Evolutionary conservation across 2,888 invertebrate species (phyloP).

Genomic region (Drosophila diplacantha): DNA sequence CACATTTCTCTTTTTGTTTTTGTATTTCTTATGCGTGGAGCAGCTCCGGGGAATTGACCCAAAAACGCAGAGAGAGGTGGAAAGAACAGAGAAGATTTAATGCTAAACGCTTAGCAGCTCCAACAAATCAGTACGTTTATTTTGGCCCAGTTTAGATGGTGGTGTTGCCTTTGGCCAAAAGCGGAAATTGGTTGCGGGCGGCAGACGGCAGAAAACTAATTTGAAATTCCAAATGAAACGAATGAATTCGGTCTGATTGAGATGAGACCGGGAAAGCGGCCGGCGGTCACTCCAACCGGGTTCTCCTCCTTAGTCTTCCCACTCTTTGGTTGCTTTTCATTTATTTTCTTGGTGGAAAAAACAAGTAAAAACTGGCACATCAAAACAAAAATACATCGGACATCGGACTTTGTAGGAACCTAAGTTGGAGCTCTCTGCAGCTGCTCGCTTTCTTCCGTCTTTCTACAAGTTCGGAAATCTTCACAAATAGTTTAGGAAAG

Average conservation of each 20-base stretch:
- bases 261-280: slow-evolving; percentile 24
- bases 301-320: not conserved
- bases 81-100: slow-evolving; percentile 22
- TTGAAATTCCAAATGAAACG: slow-evolving; percentile 36
- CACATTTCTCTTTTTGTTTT: slow-evolving; percentile 22
- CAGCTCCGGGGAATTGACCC: slow-evolving; percentile 29
- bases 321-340: not conserved
- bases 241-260: slow-evolving; percentile 30
- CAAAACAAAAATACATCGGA: slow-evolving; percentile 10
- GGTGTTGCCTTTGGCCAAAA: slow-evolving; percentile 5
- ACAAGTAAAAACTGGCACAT: slow-evolving; percentile 9
- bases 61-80: slow-evolving; percentile 19
- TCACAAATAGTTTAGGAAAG: not conserved
- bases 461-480: not conserved
- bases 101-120: slow-evolving; percentile 13
- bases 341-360: slow-evolving; percentile 1
- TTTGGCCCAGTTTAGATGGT: slow-evolving; percentile 33
- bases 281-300: slow-evolving; percentile 11
- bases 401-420: slow-evolving; percentile 2
- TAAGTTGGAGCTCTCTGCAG: not conserved
- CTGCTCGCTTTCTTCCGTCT: slow-evolving; percentile 6
- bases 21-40: slow-evolving; percentile 12
- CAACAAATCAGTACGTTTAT: slow-evolving; percentile 20
- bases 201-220: slow-evolving; percentile 11
- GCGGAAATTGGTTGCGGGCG: slow-evolving; percentile 34